Base-by-base conservation (phyloP, 2,797 vertebrate genomes). In the Hirundo rustica region DNA sequence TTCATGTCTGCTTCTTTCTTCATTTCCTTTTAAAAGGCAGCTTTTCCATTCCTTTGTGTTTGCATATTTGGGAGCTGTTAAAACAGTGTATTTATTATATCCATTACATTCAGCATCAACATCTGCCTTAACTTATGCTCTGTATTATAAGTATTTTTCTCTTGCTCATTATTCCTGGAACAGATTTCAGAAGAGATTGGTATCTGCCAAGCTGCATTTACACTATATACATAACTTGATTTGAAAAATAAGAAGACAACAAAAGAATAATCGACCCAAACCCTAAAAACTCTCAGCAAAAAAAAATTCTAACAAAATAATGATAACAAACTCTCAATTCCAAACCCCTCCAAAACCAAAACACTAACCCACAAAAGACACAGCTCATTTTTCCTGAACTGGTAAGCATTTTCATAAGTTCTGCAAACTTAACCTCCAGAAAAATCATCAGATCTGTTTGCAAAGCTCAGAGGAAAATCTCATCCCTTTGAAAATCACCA, bases 1-100 rank as follows among this genome's bases (percentile, higher is more conserved):
- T 93, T 94, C 78, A 62, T 90, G 70, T 76, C 74, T 75, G 9
- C 17, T 70, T 81, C 19, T 82, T 53, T 95, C 27, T 85, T 91
- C 16, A 14, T 57, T 83, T 83, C 26, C 17, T 88, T 92, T 84
- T 42, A 64, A 89, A 88, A 76, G 29, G 8, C n/a, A 81, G 19
- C 12, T 65, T 91, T 96, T 55, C 40, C 42, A 12, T 80, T 91
- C 45, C 9, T 78, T 77, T 32, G 21, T 18, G 16, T 74, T 81
- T 87, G 47, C 57, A 14, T 82, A 51, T 89, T 65, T 85, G 68
- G 38, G 38, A 87, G 32, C 42, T 79, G 88, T 77, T 92, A 87
- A 85, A 88, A 60, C 15, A 2, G 0, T 68, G 8, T 85, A 34
- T 80, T 70, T 94, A 77, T 94, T 64, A 32, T 47, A 47, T 48